Percentiles rank a stretch among this genome's conserved stretches.
Conservation (phyloP, 2,888 invertebrate genomes). For the Saturnia japonica region DNA sequence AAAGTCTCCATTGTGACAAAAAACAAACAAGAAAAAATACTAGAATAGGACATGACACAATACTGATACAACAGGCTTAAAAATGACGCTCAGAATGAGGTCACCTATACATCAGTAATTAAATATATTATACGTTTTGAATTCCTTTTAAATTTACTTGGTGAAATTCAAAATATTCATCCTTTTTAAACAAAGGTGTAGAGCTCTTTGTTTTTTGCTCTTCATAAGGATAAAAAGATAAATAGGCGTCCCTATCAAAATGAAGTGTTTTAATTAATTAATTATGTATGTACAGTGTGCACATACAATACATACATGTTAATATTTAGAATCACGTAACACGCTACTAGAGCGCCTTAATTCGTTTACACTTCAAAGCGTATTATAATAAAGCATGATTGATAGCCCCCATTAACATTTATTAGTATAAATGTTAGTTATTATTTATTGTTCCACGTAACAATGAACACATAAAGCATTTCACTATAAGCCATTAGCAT, state of each 20-base stretch:
- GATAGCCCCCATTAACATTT: constrained; percentile 34
- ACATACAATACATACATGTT: background rate
- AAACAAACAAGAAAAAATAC: no score
- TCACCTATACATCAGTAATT: background rate
- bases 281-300: no score
- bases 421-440: constrained; percentile 37
- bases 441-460: constrained; percentile 69
- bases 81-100: no score
- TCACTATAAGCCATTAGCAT: constrained; percentile 72
- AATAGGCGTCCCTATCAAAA: background rate
- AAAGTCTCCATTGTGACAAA: no score
- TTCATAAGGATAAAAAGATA: no score
- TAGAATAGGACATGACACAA: no score
- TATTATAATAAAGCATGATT: constrained; percentile 14
- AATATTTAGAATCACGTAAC: background rate
- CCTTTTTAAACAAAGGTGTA: no score
- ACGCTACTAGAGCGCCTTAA: background rate
- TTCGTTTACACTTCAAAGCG: constrained; percentile 7
- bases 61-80: no score
- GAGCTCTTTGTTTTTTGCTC: no score
- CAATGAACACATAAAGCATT: constrained; percentile 75
- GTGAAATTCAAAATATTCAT: background rate
- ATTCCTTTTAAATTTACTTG: background rate
- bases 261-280: background rate
- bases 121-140: background rate